phyloP scores from a whole-genome alignment of 2,888 invertebrate species.

The Sinopyrophorus schimmeli region DNA sequence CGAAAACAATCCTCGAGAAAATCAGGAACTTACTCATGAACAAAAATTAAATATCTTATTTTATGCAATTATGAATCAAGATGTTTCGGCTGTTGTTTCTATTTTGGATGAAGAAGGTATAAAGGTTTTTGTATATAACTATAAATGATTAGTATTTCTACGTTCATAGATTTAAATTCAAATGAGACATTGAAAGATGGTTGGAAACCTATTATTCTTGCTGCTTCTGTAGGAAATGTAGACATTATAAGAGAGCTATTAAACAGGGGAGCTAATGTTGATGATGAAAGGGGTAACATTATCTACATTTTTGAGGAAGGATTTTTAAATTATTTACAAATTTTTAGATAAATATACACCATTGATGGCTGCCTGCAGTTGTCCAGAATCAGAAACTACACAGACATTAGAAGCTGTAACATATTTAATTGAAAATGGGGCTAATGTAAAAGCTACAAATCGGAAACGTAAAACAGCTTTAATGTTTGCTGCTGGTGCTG shows the following conservation, averaged over 20 bases:
- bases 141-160: not conserved
- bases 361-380: constrained; percentile 67
- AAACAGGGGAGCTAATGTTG: constrained; percentile 62
- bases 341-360: constrained; percentile 64
- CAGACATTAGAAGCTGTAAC: constrained; percentile 47
- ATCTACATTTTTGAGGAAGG: constrained; percentile 3
- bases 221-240: constrained; percentile 61
- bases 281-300: constrained; percentile 50
- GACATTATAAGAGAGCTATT: constrained; percentile 59
- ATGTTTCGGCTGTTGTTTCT: constrained; percentile 49
- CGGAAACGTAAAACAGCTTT: constrained; percentile 65
- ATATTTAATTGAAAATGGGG: constrained; percentile 59
- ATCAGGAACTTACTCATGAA: constrained; percentile 14
- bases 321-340: constrained; percentile 1
- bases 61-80: constrained; percentile 55
- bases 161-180: constrained; percentile 45
- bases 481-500: constrained; percentile 65
- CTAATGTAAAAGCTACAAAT: constrained; percentile 60
- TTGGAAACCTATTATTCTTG: constrained; percentile 66
- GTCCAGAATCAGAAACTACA: constrained; percentile 55
- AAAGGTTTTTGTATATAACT: not conserved
- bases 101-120: constrained; percentile 26
- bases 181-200: constrained; percentile 58
- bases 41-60: constrained; percentile 42
- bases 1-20: constrained; percentile 9